Conservation (phyloP, 2,888 invertebrate genomes). For the Rhamphomyia laevipes region DNA sequence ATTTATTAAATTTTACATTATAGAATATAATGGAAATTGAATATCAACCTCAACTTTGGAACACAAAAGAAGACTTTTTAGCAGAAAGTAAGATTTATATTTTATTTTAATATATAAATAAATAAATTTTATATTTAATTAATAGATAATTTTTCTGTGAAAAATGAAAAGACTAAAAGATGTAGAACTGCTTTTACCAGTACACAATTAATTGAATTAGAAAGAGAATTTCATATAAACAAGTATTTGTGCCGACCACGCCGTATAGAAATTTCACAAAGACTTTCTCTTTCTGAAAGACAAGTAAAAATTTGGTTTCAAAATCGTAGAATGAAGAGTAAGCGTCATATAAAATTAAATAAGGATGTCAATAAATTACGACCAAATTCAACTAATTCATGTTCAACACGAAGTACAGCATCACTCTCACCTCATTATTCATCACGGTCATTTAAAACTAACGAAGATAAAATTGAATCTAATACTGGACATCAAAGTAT, state of each 20-base stretch:
- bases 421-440: no score
- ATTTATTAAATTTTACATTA: no score
- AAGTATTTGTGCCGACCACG: conserved; percentile 84
- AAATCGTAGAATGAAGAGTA: conserved; percentile 70
- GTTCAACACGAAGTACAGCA: conserved; percentile 1
- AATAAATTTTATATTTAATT: no score
- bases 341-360: conserved; percentile 44
- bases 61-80: no score
- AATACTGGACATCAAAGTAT: neutral
- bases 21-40: no score
- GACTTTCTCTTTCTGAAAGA: conserved; percentile 74
- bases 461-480: no score
- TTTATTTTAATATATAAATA: no score
- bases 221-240: conserved; percentile 93
- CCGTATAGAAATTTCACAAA: conserved; percentile 90
- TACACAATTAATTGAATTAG: conserved; percentile 87
- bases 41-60: no score
- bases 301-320: conserved; percentile 84
- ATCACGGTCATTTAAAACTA: no score
- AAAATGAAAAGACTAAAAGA: no score
- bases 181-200: conserved; percentile 84
- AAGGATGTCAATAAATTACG: conserved; percentile 3
- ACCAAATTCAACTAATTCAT: conserved; percentile 6
- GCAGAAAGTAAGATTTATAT: no score
- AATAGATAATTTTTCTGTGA: no score